A percentile compares a stretch with the other conserved stretches of the same genome.
phyloP scores from a whole-genome alignment of 2,888 invertebrate genomes.

The Lasius fuliginosus region DNA sequence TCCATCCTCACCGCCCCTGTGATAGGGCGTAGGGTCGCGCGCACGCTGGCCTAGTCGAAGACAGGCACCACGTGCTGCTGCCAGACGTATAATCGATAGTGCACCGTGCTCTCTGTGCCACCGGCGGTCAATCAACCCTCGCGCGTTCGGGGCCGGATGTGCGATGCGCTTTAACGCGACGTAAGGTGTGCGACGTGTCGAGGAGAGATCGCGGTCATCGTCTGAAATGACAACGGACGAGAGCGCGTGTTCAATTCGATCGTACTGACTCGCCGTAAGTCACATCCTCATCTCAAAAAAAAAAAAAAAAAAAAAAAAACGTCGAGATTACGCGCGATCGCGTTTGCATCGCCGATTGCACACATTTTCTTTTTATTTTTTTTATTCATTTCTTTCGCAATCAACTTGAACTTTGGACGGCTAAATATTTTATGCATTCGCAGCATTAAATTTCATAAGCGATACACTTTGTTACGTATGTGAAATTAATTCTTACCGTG shows the following conservation, averaged over 20 bases:
- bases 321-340: not conserved
- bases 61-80: slow-evolving; percentile 70
- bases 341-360: not conserved
- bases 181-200: slow-evolving; percentile 42
- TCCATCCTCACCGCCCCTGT: not conserved
- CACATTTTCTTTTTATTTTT: not conserved
- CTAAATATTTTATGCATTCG: not conserved
- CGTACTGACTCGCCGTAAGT: slow-evolving; percentile 37
- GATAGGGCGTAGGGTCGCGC: slow-evolving; percentile 49
- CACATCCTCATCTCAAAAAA: not conserved
- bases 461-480: not conserved
- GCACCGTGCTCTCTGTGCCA: slow-evolving; percentile 79
- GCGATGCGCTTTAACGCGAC: slow-evolving; percentile 42
- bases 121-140: slow-evolving; percentile 83
- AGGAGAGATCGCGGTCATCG: slow-evolving; percentile 37
- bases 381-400: not conserved
- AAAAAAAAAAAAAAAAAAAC: not conserved
- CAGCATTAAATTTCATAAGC: not conserved
- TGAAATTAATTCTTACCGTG: not conserved
- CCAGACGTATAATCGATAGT: slow-evolving; percentile 84
- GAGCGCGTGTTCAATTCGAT: not conserved
- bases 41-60: slow-evolving; percentile 53
- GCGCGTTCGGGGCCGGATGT: slow-evolving; percentile 77
- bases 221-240: slow-evolving; percentile 21
- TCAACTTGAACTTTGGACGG: not conserved